A percentile compares a stretch with the other conserved stretches of the same genome.
Evolutionary conservation across 2,888 invertebrate species (phyloP).

Genomic region (Spilarctia lutea): DNA sequence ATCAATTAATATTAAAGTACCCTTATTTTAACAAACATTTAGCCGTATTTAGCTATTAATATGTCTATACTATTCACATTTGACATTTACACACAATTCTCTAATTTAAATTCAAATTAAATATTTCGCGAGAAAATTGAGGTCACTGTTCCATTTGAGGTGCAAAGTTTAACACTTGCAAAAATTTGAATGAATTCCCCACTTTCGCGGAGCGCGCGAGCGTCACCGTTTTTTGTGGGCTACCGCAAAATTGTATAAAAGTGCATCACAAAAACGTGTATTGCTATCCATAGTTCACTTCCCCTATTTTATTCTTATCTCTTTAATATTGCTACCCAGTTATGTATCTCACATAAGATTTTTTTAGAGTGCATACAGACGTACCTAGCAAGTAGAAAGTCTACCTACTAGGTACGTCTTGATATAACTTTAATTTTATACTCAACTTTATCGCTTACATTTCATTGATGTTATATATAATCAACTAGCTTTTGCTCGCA

Average conservation of each 20-base stretch:
- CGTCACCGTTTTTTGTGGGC: slow-evolving; percentile 17
- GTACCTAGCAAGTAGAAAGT: too few relatives aligned
- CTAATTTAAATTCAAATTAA: neutral
- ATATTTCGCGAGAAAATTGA: neutral
- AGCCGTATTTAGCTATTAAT: too few relatives aligned
- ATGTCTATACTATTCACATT: neutral
- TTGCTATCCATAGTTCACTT: slow-evolving; percentile 25
- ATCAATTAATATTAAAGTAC: too few relatives aligned
- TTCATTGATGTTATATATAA: too few relatives aligned
- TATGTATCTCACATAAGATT: neutral
- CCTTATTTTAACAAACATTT: too few relatives aligned
- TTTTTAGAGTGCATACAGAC: neutral
- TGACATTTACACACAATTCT: neutral
- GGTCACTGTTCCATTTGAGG: slow-evolving; percentile 10
- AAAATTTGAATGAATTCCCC: slow-evolving; percentile 21
- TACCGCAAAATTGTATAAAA: slow-evolving; percentile 16
- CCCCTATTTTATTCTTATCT: slow-evolving; percentile 6
- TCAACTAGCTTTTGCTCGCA: too few relatives aligned
- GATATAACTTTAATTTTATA: too few relatives aligned
- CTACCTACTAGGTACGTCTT: too few relatives aligned
- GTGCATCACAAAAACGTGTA: slow-evolving; percentile 19
- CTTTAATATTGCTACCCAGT: neutral
- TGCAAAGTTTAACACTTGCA: slow-evolving; percentile 17
- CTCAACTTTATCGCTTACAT: too few relatives aligned
- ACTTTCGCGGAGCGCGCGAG: slow-evolving; percentile 11